Base-by-base conservation (phyloP, 2,888 invertebrate genomes). In the Lycophotia porphyrea region DNA sequence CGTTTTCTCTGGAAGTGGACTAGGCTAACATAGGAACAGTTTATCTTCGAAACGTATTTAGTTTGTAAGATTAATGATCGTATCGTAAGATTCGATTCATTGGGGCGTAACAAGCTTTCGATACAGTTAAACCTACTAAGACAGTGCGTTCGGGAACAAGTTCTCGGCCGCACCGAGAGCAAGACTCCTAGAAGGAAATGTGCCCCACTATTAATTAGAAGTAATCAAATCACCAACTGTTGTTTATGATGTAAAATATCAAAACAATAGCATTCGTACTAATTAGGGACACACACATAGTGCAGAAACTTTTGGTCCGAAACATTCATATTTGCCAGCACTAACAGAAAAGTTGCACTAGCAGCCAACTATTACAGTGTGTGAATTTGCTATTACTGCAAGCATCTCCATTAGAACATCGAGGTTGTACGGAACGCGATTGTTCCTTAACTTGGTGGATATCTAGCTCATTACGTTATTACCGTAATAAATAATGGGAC, bases 11-110 rank as follows among this genome's bases (percentile, higher is more conserved):
- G 72, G 73, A 80, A 77, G 76, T 81, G 76, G 78, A 80, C 76
- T 83, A 87, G 74, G 76, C 74, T 78, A 82, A 85, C 73, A 72
- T 70, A 71, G 82, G 58, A 72, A 72, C 82, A 82, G 71, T 85
- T 77, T 74, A 83, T 83, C 78, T 82, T 77, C 24, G 18, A 68
- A 78, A 72, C 69, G 55, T 73, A 75, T 83, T 85, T 78, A 74
- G 78, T 68, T 69, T 65, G 42, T 65, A 61, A 71, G 74, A 82
- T 85, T 83, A 78, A 82, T 82, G 60, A 68, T 82, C 42, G 63
- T 73, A 73, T 85, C 73, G 72, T 85, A 77, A 58, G 63, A 85
- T 73, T 85, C 85, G 61, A 78, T 83, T 85, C 70, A 82, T 73
- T 82, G 71, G 78, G 67, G 73, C 73, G 82, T 82, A 68, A 85